These are phyloP conservation scores for Decapterus maruadsi DNA, from an alignment of 2,797 vertebrate genomes.

Conservation along the genomic window DNA sequence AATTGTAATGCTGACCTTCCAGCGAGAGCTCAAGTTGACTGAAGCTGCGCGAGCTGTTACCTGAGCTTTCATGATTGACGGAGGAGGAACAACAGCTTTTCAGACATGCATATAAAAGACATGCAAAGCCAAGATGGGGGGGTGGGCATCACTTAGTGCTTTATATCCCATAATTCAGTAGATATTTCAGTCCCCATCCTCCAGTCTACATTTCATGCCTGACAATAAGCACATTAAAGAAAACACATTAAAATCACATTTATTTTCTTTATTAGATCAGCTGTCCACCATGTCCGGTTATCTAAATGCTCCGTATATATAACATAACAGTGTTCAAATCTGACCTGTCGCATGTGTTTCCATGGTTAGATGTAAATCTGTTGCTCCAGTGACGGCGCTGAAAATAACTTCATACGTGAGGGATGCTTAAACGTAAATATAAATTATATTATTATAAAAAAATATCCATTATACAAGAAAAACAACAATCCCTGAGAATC, in stretches of 20 bases:
- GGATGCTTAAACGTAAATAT: slow-evolving; percentile 2
- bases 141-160: background rate
- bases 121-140: background rate
- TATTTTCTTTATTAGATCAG: slow-evolving; percentile 39
- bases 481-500: background rate
- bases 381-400: slow-evolving; percentile 8
- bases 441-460: too few relatives aligned
- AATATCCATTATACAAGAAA: background rate
- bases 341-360: slow-evolving; percentile 25
- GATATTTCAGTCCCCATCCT: background rate
- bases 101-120: slow-evolving; percentile 7
- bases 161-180: slow-evolving; percentile 13
- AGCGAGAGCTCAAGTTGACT: slow-evolving; percentile 19
- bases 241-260: slow-evolving; percentile 38
- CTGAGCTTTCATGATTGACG: slow-evolving; percentile 45
- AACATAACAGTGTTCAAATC: slow-evolving; percentile 26
- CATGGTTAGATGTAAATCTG: slow-evolving; percentile 5
- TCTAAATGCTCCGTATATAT: slow-evolving; percentile 33
- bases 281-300: slow-evolving; percentile 22
- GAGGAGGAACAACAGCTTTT: slow-evolving; percentile 18
- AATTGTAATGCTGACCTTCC: slow-evolving; percentile 46
- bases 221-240: slow-evolving; percentile 28
- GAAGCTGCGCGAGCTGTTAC: slow-evolving; percentile 1
- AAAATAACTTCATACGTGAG: slow-evolving; percentile 7
- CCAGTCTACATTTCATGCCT: slow-evolving; percentile 14